phyloP scores from a whole-genome alignment of 2,113 vertebrate genomes.

The Peromyscus californicus region DNA sequence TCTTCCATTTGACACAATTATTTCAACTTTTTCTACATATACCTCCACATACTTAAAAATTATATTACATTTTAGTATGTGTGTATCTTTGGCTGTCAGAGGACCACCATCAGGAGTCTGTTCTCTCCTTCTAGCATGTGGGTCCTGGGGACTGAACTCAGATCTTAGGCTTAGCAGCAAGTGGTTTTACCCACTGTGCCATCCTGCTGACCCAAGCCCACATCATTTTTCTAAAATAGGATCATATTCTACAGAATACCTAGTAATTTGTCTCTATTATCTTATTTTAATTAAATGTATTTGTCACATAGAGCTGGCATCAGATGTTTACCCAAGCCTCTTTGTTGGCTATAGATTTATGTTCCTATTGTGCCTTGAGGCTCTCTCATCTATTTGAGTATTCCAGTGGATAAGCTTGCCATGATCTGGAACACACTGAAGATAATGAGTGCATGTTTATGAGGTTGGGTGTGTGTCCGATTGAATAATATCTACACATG shows the following conservation, averaged over 20 bases:
- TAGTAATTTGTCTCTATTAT: not conserved
- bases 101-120: not conserved
- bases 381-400: not conserved
- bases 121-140: not conserved
- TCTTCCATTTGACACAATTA: constrained; percentile 36
- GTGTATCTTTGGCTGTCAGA: not conserved
- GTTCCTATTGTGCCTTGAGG: too few relatives aligned
- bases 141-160: not conserved
- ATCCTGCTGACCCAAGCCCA: not conserved
- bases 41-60: not conserved
- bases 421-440: not conserved
- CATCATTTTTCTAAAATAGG: not conserved
- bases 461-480: not conserved
- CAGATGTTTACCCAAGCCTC: not conserved
- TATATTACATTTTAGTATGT: not conserved
- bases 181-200: too few relatives aligned
- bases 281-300: not conserved
- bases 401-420: not conserved
- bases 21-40: constrained; percentile 27
- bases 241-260: constrained; percentile 21
- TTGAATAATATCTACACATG: not conserved
- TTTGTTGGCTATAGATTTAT: not conserved
- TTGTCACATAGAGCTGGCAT: not conserved
- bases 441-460: not conserved
- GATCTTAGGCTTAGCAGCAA: not conserved